These are phyloP conservation scores for Mustela lutreola DNA, from an alignment of 2,113 vertebrate species.

Conservation along the genomic window DNA sequence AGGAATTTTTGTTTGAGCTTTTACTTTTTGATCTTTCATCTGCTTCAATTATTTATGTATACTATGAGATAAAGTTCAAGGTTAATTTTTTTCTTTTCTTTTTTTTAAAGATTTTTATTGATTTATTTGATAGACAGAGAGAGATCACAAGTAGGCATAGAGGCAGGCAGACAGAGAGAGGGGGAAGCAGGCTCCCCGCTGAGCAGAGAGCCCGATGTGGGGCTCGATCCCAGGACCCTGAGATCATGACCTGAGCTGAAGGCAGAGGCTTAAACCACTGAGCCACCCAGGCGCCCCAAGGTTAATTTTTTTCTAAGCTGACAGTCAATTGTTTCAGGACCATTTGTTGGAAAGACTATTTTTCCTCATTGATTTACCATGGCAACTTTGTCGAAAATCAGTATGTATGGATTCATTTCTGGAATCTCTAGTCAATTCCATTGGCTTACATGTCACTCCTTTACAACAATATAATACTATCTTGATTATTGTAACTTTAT, in stretches of 20 bases:
- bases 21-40: not conserved
- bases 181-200: too few relatives aligned
- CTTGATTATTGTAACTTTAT: not conserved
- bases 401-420: not conserved
- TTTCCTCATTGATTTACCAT: constrained; percentile 7
- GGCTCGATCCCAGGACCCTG: too few relatives aligned
- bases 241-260: too few relatives aligned
- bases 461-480: not conserved
- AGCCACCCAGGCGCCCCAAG: not conserved
- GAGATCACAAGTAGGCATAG: too few relatives aligned
- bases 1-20: not conserved
- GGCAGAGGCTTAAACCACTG: too few relatives aligned
- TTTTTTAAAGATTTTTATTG: not conserved
- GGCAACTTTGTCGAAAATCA: not conserved
- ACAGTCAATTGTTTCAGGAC: constrained; percentile 19
- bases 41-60: not conserved
- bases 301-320: not conserved
- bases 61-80: not conserved
- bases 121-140: too few relatives aligned
- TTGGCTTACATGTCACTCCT: not conserved
- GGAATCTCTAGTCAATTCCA: not conserved
- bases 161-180: too few relatives aligned
- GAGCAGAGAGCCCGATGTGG: too few relatives aligned
- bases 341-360: not conserved
- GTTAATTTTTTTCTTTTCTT: not conserved